These are phyloP conservation scores for Melieria crassipennis DNA, from an alignment of 2,888 invertebrate genomes.

Conservation along the genomic window DNA sequence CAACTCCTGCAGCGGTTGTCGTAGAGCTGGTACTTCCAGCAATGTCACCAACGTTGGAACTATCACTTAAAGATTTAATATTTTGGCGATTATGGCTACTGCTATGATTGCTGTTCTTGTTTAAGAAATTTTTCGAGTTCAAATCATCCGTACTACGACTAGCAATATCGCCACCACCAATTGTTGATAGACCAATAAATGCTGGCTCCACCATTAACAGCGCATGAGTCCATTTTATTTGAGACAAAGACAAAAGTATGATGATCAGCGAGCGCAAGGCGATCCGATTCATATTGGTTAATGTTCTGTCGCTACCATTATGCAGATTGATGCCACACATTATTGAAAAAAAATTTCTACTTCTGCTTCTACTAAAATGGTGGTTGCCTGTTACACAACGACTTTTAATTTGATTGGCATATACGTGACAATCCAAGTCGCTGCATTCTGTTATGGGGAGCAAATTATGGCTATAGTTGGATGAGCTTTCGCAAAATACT, in stretches of 20 bases:
- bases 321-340: no score
- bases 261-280: no score
- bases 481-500: no score
- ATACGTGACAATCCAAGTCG: no score
- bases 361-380: no score
- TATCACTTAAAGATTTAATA: constrained; percentile 3
- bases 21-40: constrained; percentile 16
- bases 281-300: no score
- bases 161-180: constrained; percentile 19
- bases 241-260: constrained; percentile 39
- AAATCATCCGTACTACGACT: constrained; percentile 23
- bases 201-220: constrained; percentile 50
- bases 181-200: constrained; percentile 33
- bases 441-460: no score
- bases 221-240: constrained; percentile 39
- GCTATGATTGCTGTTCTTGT: constrained; percentile 34
- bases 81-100: constrained; percentile 26
- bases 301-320: no score
- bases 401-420: no score
- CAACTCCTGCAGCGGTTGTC: constrained; percentile 25
- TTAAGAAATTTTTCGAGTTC: constrained; percentile 30
- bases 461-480: no score
- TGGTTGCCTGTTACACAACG: no score
- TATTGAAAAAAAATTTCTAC: no score
- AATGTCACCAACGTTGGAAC: constrained; percentile 19